These are phyloP conservation scores for Erebia aethiops DNA, from an alignment of 2,888 invertebrate genomes.

Conservation along the genomic window DNA sequence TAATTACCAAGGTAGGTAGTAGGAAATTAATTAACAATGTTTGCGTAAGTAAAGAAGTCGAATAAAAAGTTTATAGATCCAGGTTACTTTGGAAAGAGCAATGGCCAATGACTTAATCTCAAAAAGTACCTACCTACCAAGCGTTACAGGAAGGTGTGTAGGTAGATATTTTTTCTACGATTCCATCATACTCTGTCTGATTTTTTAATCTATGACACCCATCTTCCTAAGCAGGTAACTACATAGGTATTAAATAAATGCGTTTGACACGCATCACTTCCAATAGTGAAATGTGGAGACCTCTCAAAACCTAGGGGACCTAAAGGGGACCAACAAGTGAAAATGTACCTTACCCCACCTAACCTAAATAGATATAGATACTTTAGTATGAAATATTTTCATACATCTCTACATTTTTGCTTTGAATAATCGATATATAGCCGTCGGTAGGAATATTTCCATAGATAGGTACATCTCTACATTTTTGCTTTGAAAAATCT, in stretches of 20 bases:
- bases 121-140: not conserved
- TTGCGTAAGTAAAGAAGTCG: conserved; percentile 22
- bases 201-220: not conserved
- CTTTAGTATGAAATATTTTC: too few relatives aligned
- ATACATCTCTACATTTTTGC: too few relatives aligned
- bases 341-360: too few relatives aligned
- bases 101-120: not conserved
- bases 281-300: not conserved
- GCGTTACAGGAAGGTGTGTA: too few relatives aligned
- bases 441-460: too few relatives aligned
- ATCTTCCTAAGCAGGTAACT: not conserved
- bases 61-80: conserved; percentile 10
- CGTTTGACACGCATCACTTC: not conserved
- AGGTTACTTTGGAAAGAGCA: conserved; percentile 2
- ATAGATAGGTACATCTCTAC: too few relatives aligned
- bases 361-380: too few relatives aligned
- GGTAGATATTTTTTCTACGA: too few relatives aligned
- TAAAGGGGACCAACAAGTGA: not conserved
- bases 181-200: too few relatives aligned
- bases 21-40: conserved; percentile 10
- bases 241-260: too few relatives aligned
- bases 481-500: too few relatives aligned
- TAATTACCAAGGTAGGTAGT: not conserved
- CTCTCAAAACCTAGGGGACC: not conserved
- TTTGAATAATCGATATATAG: too few relatives aligned